Percentiles rank a stretch among this genome's conserved stretches.
phyloP scores from a whole-genome alignment of 2,113 vertebrate species.

The Salvelinus sp. region DNA sequence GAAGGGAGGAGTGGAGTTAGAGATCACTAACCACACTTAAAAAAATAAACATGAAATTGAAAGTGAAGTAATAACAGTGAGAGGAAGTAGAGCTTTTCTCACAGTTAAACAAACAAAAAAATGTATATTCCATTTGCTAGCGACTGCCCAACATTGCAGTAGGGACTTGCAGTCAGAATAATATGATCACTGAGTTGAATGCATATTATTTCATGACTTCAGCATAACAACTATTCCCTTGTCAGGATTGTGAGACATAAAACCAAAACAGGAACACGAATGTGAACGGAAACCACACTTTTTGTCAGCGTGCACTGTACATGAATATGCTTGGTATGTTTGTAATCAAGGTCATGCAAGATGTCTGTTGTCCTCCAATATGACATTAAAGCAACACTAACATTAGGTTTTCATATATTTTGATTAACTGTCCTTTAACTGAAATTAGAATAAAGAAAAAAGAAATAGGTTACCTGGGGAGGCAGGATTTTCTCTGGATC shows the following conservation, averaged over 20 bases:
- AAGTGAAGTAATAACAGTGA: not conserved
- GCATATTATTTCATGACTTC: not conserved
- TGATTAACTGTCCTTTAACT: not conserved
- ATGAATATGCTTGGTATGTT: not conserved
- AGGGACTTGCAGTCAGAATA: no score
- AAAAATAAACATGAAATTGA: not conserved
- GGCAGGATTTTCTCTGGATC: not conserved
- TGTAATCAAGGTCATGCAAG: not conserved
- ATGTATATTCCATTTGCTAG: no score
- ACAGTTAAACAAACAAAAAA: not conserved
- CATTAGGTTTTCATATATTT: not conserved
- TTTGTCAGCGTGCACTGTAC: not conserved
- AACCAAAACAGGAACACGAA: not conserved
- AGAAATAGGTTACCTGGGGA: not conserved
- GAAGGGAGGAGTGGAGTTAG: not conserved
- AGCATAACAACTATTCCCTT: not conserved
- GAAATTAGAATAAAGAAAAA: not conserved
- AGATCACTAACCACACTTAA: not conserved
- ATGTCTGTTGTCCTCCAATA: not conserved
- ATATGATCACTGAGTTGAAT: no score
- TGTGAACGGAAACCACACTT: not conserved
- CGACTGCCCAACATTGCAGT: no score
- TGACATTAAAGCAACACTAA: not conserved
- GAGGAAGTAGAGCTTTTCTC: not conserved
- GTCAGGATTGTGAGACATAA: not conserved